Evolutionary conservation across 2,888 invertebrate genomes (phyloP), one percentile per base, ranked within the genome.

Genomic region (Barypeithes pellucidus): DNA sequence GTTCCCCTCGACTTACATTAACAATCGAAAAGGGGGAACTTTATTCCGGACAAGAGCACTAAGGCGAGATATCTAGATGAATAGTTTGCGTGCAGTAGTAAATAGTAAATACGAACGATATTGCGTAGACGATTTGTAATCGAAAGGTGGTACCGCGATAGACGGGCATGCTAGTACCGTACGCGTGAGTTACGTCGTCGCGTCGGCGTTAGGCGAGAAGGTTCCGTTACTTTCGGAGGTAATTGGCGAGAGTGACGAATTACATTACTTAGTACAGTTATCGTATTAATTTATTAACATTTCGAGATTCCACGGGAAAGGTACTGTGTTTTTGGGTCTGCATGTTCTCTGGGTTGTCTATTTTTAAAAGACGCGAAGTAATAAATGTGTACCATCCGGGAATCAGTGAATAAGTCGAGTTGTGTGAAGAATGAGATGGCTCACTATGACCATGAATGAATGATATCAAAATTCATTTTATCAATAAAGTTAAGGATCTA

Each of bases 1-100:
- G 59, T 65, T 71, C 74, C 66, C 74, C 70, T 71, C 67, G 57
- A 36, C 65, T 43, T 50, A 50, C 57, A 63, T 50, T 33, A 72
- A 73, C 67, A 68, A 73, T 60, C 61, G 73, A 68, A 68, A 73
- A 29, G 29, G 68, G 73, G 68, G 73, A 68, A 73, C 73, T 73
- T 73, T 73, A 65, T 68, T 65, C 62, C 41, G 57, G 59, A 47
- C 69, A 33, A 29, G 63, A 62, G 69, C 69, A 69, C 71, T 47
- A 71, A 63, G 57, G 63, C 63, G 41, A 61, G 63, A 65, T 63
- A 71, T 52, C 63, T 71, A 62, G 65, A 65, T 41, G 65, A 71
- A 65, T 65, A 63, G 65, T 61, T 62, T 45, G 67, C n/a, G n/a
- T 70, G 54, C 69, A 63, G 69, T 70, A 33, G 69, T 52, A 57